Percentiles rank a stretch among this genome's conserved stretches.
phyloP scores from a whole-genome alignment of 2,888 invertebrate genomes.

The Eupithecia subfuscata region DNA sequence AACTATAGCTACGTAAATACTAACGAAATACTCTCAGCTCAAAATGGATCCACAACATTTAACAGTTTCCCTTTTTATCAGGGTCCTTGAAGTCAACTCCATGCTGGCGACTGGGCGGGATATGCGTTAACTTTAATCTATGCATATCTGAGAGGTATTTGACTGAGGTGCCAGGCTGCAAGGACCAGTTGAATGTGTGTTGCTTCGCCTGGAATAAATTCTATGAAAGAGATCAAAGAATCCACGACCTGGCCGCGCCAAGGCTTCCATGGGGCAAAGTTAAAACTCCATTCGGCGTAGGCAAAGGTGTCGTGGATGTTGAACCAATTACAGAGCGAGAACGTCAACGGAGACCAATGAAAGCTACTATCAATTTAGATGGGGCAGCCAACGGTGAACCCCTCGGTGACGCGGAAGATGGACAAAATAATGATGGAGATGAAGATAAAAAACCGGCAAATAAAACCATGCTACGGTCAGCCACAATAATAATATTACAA shows the following conservation, averaged over 20 bases:
- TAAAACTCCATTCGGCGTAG: conserved; percentile 54
- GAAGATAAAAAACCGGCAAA: not conserved
- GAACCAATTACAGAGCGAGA: conserved; percentile 9
- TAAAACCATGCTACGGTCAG: conserved; percentile 2
- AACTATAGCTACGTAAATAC: not conserved
- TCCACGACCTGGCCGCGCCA: conserved; percentile 31
- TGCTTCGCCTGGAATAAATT: conserved; percentile 72
- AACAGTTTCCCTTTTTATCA: conserved; percentile 44
- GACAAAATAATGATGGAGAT: not conserved
- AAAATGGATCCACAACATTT: not conserved
- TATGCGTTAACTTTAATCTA: conserved; percentile 66
- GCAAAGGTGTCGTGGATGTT: conserved; percentile 59
- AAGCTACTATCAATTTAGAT: not conserved
- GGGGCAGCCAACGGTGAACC: not conserved
- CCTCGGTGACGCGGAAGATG: not conserved
- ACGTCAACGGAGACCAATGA: not conserved
- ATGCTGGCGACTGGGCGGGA: conserved; percentile 71
- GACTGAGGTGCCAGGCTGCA: conserved; percentile 69
- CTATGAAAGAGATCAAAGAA: conserved; percentile 53
- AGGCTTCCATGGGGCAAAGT: conserved; percentile 50
- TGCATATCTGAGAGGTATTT: conserved; percentile 58
- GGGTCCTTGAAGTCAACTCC: conserved; percentile 68
- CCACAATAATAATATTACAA: conserved; percentile 3
- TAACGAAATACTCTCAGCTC: not conserved
- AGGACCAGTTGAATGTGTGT: conserved; percentile 66